Base-by-base conservation (phyloP, 2,888 invertebrate genomes). In the Pristionchus mayeri region DNA sequence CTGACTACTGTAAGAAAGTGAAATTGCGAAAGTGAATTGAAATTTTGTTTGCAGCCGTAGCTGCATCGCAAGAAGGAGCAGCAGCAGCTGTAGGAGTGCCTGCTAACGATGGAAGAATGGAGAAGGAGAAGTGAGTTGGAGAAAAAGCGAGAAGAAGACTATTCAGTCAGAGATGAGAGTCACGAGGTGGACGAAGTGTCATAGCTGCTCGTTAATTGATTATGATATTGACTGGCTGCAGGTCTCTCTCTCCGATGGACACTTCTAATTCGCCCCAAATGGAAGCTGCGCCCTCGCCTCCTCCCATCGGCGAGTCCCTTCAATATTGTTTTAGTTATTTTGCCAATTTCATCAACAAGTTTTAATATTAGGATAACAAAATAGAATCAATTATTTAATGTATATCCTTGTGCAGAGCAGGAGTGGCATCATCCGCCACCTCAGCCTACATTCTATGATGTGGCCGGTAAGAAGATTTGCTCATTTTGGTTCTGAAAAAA, bases 161-260 rank as follows among this genome's bases (percentile, higher is more conserved):
- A n/a, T n/a, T n/a, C n/a, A n/a, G n/a, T n/a, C n/a, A n/a, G n/a
- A n/a, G n/a, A n/a, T n/a, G n/a, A n/a, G n/a, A n/a, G n/a, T n/a
- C n/a, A n/a, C n/a, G n/a, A n/a, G n/a, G n/a, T n/a, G n/a, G n/a
- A n/a, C n/a, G n/a, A n/a, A n/a, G n/a, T n/a, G n/a, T n/a, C n/a
- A n/a, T n/a, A n/a, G n/a, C n/a, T n/a, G n/a, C n/a, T n/a, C n/a
- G 3, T 7, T 3, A 18, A 27, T 34, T 16, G 60, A 27, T 1
- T 71, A 16, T 40, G 44, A n/a, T n/a, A 21, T 24, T 37, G n/a
- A 40, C 0, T 44, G 18, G 16, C 3, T 50, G 9, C 76, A 50
- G 48, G 18, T 79, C 79, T 0, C 54, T 54, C 34, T 79, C 79
- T 34, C 79, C 79, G 7, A 79, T 79, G 79, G 79, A 79, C 34